These are phyloP conservation scores for Actinemys pallida DNA, from an alignment of 2,113 vertebrate species.

Conservation along the genomic window DNA sequence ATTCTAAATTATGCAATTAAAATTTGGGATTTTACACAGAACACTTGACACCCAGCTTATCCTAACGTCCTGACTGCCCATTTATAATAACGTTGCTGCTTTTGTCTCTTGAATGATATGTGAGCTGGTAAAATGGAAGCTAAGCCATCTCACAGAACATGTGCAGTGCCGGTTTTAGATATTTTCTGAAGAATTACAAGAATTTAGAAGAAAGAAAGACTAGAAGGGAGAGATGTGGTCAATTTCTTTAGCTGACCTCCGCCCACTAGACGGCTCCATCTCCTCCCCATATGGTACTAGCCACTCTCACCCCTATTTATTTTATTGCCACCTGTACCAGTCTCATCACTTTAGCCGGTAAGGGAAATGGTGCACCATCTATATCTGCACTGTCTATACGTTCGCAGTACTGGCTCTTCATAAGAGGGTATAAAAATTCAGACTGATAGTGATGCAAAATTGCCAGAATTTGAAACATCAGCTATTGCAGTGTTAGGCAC, in stretches of 20 bases:
- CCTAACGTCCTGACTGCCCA: background rate
- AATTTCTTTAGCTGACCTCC: background rate
- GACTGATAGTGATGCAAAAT: background rate
- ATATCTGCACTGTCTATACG: background rate
- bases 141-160: background rate
- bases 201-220: background rate
- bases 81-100: background rate
- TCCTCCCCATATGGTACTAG: background rate
- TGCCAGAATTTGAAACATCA: background rate
- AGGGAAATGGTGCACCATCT: background rate
- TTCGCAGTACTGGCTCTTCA: background rate
- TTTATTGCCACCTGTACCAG: background rate
- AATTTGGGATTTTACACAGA: background rate
- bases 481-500: background rate
- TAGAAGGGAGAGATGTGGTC: background rate
- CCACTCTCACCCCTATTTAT: background rate
- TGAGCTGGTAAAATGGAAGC: background rate
- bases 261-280: background rate
- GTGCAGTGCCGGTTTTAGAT: background rate
- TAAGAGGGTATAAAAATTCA: background rate
- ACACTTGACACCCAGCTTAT: slow-evolving; percentile 20
- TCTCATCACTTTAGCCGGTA: background rate
- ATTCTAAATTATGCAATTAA: background rate
- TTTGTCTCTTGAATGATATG: background rate
- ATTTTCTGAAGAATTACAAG: background rate